Percentiles rank a stretch among this genome's conserved stretches.
Conservation (phyloP, 2,888 invertebrate genomes). For the Parnassius mnemosyne region DNA sequence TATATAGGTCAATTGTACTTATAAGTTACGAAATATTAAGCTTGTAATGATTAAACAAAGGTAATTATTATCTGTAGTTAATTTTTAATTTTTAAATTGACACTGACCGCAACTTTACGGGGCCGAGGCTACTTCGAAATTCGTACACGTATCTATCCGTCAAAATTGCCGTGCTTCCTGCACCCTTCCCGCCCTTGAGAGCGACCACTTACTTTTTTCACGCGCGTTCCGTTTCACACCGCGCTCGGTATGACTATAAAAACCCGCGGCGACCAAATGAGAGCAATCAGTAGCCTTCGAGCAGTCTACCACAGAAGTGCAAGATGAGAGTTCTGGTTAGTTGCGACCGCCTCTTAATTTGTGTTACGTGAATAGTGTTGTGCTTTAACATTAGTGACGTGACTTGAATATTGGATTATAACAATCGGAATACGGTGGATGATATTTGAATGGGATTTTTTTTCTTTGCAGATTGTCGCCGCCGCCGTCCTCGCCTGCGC, state of each 20-base stretch:
- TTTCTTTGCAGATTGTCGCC: constrained; percentile 77
- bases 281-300: constrained; percentile 77
- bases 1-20: constrained; percentile 18
- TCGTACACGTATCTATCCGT: constrained; percentile 49
- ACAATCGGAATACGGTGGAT: constrained; percentile 19
- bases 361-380: constrained; percentile 43
- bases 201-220: constrained; percentile 74
- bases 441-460: constrained; percentile 34
- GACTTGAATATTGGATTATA: constrained; percentile 30
- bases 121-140: constrained; percentile 42
- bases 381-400: constrained; percentile 34
- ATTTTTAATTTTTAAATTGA: constrained; percentile 16
- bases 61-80: not conserved
- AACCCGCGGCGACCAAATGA: constrained; percentile 60
- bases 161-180: constrained; percentile 69
- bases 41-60: not conserved
- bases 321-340: constrained; percentile 79
- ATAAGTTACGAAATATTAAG: not conserved
- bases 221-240: constrained; percentile 62
- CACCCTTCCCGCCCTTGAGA: constrained; percentile 77
- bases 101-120: constrained; percentile 25
- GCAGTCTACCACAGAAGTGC: constrained; percentile 79
- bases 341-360: constrained; percentile 38
- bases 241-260: constrained; percentile 64
- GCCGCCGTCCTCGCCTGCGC: constrained; percentile 73